A percentile compares a stretch with the other conserved stretches of the same genome.
Evolutionary conservation across 2,797 vertebrate genomes (phyloP).

Genomic region (Spheniscus humboldti): DNA sequence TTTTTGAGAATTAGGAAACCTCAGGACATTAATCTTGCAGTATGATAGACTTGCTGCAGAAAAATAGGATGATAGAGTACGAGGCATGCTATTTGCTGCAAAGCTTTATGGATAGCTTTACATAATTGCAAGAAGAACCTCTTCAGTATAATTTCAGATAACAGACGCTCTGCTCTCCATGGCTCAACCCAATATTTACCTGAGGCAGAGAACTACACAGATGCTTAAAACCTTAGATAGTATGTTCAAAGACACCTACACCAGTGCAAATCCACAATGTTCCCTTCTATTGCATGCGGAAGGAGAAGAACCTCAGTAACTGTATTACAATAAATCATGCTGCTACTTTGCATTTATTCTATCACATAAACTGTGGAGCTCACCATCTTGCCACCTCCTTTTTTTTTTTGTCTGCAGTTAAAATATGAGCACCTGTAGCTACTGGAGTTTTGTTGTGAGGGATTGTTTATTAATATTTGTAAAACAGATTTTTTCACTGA

Average conservation of each 20-base stretch:
- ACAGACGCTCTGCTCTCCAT: background rate
- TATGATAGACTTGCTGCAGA: background rate
- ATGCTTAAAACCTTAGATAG: background rate
- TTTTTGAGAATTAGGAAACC: background rate
- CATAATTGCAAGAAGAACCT: background rate
- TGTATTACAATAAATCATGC: background rate
- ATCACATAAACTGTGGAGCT: background rate
- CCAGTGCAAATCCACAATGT: background rate
- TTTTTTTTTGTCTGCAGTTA: background rate
- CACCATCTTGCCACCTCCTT: background rate
- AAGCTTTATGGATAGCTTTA: background rate
- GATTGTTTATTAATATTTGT: background rate
- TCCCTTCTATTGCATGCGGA: background rate
- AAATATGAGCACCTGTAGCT: background rate
- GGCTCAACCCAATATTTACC: background rate
- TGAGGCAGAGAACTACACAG: background rate
- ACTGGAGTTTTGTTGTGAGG: background rate
- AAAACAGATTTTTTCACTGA: background rate
- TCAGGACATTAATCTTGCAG: background rate
- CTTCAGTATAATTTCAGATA: background rate
- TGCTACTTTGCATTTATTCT: background rate
- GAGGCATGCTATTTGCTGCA: background rate
- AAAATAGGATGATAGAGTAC: too few relatives aligned
- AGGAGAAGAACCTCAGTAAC: background rate
- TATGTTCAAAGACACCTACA: background rate